A percentile compares a stretch with the other conserved stretches of the same genome.
Conservation (phyloP, 2,797 vertebrate species). For the Kryptolebias ocellatus region DNA sequence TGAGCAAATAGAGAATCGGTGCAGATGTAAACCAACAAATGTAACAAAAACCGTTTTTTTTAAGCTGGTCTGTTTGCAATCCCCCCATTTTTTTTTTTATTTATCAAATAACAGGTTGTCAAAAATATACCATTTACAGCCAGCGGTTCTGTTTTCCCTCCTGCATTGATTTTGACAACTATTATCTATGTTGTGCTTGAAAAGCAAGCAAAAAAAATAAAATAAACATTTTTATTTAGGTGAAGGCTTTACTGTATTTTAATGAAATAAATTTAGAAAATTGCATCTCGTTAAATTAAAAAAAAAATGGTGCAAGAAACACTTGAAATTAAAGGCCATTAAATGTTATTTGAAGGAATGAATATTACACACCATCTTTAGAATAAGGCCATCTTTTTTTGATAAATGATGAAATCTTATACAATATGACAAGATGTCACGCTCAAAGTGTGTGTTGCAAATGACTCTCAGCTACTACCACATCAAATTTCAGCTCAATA, state of each 20-base stretch:
- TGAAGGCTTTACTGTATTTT: background rate
- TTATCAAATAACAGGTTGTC: constrained; percentile 16
- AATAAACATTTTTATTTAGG: background rate
- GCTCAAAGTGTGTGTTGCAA: too few species aligned
- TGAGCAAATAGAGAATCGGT: constrained; percentile 26
- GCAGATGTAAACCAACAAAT: constrained; percentile 24
- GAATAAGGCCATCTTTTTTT: too few species aligned
- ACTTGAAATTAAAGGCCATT: too few species aligned
- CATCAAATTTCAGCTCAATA: too few species aligned
- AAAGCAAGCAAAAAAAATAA: background rate
- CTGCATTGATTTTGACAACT: constrained; percentile 36
- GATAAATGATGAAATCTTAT: too few species aligned
- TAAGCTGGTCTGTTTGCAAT: background rate
- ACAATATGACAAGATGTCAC: too few species aligned
- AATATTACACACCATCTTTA: too few species aligned
- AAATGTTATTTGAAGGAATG: too few species aligned
- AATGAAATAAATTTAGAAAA: constrained; percentile 47
- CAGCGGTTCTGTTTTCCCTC: constrained; percentile 11
- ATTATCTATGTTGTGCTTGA: background rate
- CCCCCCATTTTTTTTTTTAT: background rate
- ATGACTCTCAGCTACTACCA: too few species aligned
- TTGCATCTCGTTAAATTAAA: constrained; percentile 16
- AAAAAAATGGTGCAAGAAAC: background rate
- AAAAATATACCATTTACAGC: constrained; percentile 23
- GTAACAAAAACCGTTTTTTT: constrained; percentile 18